Evolutionary conservation across 2,113 vertebrate genomes (phyloP), one percentile per base, ranked within the genome.

Genomic region (Halichoeres trimaculatus): DNA sequence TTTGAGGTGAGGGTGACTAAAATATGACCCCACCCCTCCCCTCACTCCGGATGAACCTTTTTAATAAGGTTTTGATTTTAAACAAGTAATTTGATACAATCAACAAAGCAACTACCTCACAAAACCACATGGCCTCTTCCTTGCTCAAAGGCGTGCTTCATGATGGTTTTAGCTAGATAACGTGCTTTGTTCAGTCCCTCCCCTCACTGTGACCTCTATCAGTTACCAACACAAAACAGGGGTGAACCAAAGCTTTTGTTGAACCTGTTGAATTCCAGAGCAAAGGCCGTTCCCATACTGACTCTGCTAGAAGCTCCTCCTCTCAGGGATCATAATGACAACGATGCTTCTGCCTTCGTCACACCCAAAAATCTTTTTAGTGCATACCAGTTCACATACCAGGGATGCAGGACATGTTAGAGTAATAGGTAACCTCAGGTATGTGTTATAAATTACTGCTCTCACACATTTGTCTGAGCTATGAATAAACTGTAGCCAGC

Each of bases 251-350:
- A 51, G 76, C 89, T 85, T 92, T 92, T 93, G 91, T 93, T 83
- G 51, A 83, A 90, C 84, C 87, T 89, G 85, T 76, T 85, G 81
- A 88, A 92, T 90, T 91, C 90, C 86, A 90, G 83, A 78, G 88
- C 70, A 75, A 85, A 88, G 78, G 84, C 68, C 70, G 36, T 92
- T 90, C 91, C 78, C 93, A 91, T 88, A 89, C 67, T 48, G 45
- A 48, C 45, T 87, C 65, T 62, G 30, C 50, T 9, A 1, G 0
- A 35, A 53, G 57, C 78, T 79, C 74, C 70, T 68, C 81, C 83
- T 68, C 57, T 73, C 20, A 20, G 24, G 19, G 47, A 64, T 53
- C 69, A 56, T 66, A 36, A 68, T 56, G 67, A 73, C 70, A 80
- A 69, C 41, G 63, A 66, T 65, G 13, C 57, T 57, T 69, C 70